phyloP scores from a whole-genome alignment of 2,113 vertebrate genomes.

The Triplophysa rosa region DNA sequence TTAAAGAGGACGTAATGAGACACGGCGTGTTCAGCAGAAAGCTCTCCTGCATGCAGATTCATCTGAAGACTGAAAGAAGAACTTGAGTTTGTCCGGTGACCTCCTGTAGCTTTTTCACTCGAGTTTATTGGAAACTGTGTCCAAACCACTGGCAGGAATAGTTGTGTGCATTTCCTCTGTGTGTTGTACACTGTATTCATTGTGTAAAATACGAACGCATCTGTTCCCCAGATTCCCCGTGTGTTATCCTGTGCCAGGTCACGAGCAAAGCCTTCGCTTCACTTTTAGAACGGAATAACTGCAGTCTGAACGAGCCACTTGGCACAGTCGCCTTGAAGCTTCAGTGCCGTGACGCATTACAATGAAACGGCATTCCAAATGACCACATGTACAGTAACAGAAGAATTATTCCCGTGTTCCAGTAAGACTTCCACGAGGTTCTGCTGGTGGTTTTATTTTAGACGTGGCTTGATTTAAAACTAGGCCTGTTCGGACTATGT shows the following conservation, averaged over 20 bases:
- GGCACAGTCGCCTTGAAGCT: background rate
- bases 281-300: slow-evolving; percentile 43
- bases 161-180: slow-evolving; percentile 8
- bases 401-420: background rate
- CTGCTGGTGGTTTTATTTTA: too few relatives aligned
- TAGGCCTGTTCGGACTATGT: too few relatives aligned
- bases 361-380: background rate
- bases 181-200: background rate
- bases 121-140: slow-evolving; percentile 48
- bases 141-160: slow-evolving; percentile 35
- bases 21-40: slow-evolving; percentile 45
- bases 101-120: slow-evolving; percentile 1
- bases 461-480: too few relatives aligned
- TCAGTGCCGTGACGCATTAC: background rate
- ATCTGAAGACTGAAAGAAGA: slow-evolving; percentile 2
- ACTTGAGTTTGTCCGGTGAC: slow-evolving; percentile 43
- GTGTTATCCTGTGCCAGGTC: slow-evolving; percentile 49
- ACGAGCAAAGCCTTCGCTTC: slow-evolving; percentile 39
- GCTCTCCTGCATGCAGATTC: slow-evolving; percentile 26
- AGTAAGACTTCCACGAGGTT: too few relatives aligned
- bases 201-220: slow-evolving; percentile 44
- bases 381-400: background rate
- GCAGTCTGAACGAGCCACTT: slow-evolving; percentile 1
- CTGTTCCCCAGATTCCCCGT: slow-evolving; percentile 50
- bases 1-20: slow-evolving; percentile 40